These are phyloP conservation scores for Phrynocephalus vlangalii DNA, from an alignment of 2,797 vertebrate species.

Conservation along the genomic window DNA sequence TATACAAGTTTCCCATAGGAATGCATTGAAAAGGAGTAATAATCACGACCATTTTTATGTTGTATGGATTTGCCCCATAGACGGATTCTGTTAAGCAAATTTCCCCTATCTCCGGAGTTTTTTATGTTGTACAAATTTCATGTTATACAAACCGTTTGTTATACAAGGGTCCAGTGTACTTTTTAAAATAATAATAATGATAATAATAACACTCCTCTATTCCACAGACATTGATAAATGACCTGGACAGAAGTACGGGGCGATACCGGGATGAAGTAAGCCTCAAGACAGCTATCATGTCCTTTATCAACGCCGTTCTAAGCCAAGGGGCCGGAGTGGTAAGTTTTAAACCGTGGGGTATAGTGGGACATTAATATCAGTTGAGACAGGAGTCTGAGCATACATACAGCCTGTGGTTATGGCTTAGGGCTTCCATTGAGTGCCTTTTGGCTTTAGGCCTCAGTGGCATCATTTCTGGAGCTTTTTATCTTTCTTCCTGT, in stretches of 20 bases:
- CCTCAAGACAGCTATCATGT: slow-evolving; percentile 99
- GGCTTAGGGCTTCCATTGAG: not conserved
- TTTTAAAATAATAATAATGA: no score
- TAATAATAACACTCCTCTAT: not conserved
- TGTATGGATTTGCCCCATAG: no score
- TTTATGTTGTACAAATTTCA: no score
- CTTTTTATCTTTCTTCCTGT: not conserved
- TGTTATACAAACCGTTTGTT: no score
- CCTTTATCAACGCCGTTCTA: slow-evolving; percentile 97
- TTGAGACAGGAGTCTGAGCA: not conserved
- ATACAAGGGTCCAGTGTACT: no score
- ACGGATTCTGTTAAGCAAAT: no score
- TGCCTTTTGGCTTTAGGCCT: not conserved
- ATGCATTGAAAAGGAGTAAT: no score
- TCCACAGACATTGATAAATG: slow-evolving; percentile 93
- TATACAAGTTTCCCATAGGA: no score
- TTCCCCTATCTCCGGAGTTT: no score
- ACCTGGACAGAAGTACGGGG: slow-evolving; percentile 95
- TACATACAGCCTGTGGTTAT: not conserved
- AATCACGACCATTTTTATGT: no score
- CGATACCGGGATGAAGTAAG: slow-evolving; percentile 97
- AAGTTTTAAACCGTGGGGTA: slow-evolving; percentile 51
- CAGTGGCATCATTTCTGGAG: not conserved
- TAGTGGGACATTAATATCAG: not conserved
- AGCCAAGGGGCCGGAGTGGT: slow-evolving; percentile 98